These are phyloP conservation scores for Stenichneumon culpator DNA, from an alignment of 2,888 invertebrate genomes.

Conservation along the genomic window DNA sequence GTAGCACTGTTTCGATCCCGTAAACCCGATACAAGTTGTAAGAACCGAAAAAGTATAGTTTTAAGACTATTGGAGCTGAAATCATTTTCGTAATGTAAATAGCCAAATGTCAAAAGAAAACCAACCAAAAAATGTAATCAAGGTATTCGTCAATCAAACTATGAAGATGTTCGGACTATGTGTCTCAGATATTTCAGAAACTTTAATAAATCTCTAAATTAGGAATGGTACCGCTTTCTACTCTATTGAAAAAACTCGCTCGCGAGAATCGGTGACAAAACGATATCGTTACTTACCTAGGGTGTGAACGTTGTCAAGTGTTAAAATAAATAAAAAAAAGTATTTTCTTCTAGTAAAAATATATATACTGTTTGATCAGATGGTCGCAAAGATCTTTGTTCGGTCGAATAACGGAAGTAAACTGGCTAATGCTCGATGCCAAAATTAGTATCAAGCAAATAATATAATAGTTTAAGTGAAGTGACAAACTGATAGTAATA, in stretches of 20 bases:
- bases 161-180: slow-evolving; percentile 65
- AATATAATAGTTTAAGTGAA: slow-evolving; percentile 6
- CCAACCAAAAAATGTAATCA: slow-evolving; percentile 6
- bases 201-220: slow-evolving; percentile 66
- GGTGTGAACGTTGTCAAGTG: not conserved
- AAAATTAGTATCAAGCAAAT: slow-evolving; percentile 1
- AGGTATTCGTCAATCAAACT: slow-evolving; percentile 64
- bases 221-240: not conserved
- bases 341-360: slow-evolving; percentile 9
- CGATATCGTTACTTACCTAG: slow-evolving; percentile 1
- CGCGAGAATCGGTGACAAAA: not conserved
- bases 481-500: not conserved
- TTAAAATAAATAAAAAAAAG: not conserved
- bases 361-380: slow-evolving; percentile 1
- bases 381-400: not conserved
- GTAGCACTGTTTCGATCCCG: slow-evolving; percentile 31
- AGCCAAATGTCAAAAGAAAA: slow-evolving; percentile 63
- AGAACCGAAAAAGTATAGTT: slow-evolving; percentile 59
- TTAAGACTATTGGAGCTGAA: slow-evolving; percentile 51
- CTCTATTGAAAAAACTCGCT: not conserved
- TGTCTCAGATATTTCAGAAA: slow-evolving; percentile 55
- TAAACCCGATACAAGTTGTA: slow-evolving; percentile 37
- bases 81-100: slow-evolving; percentile 68
- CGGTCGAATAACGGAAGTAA: not conserved
- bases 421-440: not conserved